These are phyloP conservation scores for Sibirionetta formosa DNA, from an alignment of 2,797 vertebrate genomes.

Conservation along the genomic window DNA sequence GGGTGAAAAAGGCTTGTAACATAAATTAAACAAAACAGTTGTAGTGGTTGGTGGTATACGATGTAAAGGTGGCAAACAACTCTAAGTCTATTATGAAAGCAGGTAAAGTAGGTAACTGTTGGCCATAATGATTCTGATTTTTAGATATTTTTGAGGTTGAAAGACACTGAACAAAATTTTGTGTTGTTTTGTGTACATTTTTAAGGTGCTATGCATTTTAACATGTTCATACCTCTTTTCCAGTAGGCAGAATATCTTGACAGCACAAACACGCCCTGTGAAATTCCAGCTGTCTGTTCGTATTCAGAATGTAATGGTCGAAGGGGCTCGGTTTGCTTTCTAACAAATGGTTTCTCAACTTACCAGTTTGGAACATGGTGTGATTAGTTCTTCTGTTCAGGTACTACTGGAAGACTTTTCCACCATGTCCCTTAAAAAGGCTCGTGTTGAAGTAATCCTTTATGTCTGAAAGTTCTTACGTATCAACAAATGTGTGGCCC, in stretches of 20 bases:
- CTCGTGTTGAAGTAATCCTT: neutral
- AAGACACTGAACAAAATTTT: neutral
- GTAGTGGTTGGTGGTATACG: neutral
- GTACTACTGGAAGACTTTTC: neutral
- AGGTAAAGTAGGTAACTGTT: neutral
- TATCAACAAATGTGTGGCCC: neutral
- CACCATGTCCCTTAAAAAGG: neutral
- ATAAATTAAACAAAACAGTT: neutral
- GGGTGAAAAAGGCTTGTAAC: neutral
- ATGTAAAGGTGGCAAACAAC: neutral
- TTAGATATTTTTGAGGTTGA: neutral
- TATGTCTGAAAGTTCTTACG: fast-evolving
- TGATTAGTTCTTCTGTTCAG: neutral
- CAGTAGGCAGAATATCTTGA: neutral
- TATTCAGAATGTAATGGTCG: neutral
- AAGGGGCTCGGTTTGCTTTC: neutral
- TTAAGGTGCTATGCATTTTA: neutral
- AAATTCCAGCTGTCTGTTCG: neutral
- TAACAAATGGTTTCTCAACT: neutral
- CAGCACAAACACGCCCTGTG: neutral
- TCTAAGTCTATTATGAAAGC: neutral
- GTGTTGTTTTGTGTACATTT: neutral
- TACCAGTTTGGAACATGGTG: neutral
- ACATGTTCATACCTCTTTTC: neutral
- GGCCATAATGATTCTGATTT: neutral